Base-by-base conservation (phyloP, 2,113 vertebrate genomes). In the Macroglossus sobrinus region DNA sequence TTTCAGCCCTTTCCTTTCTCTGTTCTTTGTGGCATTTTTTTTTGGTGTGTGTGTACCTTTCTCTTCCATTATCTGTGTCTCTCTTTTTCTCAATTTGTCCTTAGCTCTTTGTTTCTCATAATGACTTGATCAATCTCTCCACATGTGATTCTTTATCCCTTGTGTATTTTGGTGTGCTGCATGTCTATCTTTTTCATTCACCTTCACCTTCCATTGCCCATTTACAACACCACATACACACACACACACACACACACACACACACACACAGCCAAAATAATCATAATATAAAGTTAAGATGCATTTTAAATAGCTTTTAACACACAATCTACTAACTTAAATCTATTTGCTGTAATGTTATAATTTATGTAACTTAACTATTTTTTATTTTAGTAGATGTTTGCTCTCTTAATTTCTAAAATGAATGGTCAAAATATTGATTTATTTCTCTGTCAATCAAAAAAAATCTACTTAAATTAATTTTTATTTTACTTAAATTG, bases 401-500 rank as follows among this genome's bases (percentile, higher is more conserved):
- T 79, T 90, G 26, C 28, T 53, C 57, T 95, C 38, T 86, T 96
- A 89, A 88, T 33, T 64, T 74, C 91, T 85, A 40, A 78, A 61
- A 43, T 38, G 10, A 94, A 57, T 50, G 28, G 79, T 14, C 7
- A 96, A 94, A 95, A 64, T 91, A 72, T 18, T 75, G 35, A 43
- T 45, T 74, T 88, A 22, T 92, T 96, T 89, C 47, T 93, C 7
- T 93, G 10, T 82, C 53, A 33, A 71, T 12, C 50, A 35, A 66
- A 79, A 80, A 79, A 68, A 45, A 55, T 4, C 21, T 22, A 43
- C 26, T 92, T 69, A 69, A 45, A 88, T 75, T 95, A 92, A 57
- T 61, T 95, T 96, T 84, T 12, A 69, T 92, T 96, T 94, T 71
- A 76, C 47, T 91, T 94, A 94, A 91, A 93, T 94, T 68, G 5